Percentiles rank a stretch among this genome's conserved stretches.
These are phyloP conservation scores for Acanthopagrus latus DNA, from an alignment of 2,797 vertebrate species.

Conservation along the genomic window DNA sequence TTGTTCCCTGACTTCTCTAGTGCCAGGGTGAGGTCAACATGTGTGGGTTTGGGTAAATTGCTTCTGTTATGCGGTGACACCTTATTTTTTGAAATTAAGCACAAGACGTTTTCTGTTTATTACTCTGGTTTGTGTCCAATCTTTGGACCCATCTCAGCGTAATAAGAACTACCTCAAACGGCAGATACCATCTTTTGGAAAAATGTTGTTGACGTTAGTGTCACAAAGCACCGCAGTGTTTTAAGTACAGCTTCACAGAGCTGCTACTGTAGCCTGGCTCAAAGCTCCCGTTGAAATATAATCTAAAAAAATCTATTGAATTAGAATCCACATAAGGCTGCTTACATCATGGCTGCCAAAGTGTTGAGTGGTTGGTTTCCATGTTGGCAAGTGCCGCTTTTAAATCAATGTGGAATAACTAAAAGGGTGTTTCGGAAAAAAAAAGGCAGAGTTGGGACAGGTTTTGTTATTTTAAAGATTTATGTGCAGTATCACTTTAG, in stretches of 20 bases:
- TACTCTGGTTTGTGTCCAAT: background rate
- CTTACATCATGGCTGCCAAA: slow-evolving; percentile 35
- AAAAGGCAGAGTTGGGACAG: slow-evolving; percentile 3
- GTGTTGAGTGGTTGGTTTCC: slow-evolving; percentile 38
- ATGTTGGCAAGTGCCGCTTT: slow-evolving; percentile 7
- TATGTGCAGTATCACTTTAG: slow-evolving; percentile 33
- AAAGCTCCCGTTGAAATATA: background rate
- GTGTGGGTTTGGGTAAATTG: too few species aligned
- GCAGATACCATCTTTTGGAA: too few species aligned
- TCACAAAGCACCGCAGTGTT: too few species aligned
- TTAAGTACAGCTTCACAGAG: background rate
- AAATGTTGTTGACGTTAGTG: too few species aligned
- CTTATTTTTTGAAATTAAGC: too few species aligned
- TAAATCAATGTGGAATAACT: slow-evolving; percentile 16
- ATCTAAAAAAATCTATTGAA: slow-evolving; percentile 2
- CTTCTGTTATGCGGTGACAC: too few species aligned
- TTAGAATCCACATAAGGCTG: background rate
- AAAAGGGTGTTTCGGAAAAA: background rate
- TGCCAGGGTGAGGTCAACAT: too few species aligned
- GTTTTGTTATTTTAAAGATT: slow-evolving; percentile 26
- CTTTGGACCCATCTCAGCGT: too few species aligned
- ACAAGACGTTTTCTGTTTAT: background rate
- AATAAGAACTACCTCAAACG: too few species aligned
- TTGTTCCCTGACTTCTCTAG: background rate
- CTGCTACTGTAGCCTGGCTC: background rate